Evolutionary conservation across 2,113 vertebrate genomes (phyloP).

Genomic region (Poeciliopsis prolifica): DNA sequence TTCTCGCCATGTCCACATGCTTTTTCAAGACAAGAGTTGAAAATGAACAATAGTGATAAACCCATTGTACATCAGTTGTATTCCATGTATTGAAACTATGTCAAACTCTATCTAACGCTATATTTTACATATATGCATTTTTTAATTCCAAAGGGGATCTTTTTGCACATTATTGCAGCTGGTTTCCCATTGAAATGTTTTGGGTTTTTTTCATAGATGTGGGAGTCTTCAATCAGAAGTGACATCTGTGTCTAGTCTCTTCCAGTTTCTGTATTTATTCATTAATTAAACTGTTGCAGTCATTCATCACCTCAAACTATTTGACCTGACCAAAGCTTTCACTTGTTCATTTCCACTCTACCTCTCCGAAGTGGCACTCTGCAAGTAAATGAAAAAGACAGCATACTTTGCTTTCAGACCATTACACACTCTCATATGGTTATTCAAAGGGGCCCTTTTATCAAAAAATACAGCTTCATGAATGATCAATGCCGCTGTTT

Average conservation of each 20-base stretch:
- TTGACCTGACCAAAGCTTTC: constrained; percentile 42
- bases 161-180: constrained; percentile 6
- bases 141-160: not conserved
- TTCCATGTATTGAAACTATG: not conserved
- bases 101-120: not conserved
- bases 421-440: not conserved
- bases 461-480: constrained; percentile 18
- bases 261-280: constrained; percentile 27
- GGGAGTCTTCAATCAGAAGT: constrained; percentile 20
- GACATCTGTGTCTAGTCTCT: constrained; percentile 10
- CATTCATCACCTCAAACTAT: constrained; percentile 58
- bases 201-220: not conserved
- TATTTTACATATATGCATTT: not conserved
- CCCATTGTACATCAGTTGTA: not conserved
- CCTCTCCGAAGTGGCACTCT: constrained; percentile 34
- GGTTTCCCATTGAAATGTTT: constrained; percentile 5
- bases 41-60: no score
- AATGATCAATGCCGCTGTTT: constrained; percentile 28
- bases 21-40: no score
- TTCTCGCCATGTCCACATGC: no score
- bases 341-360: constrained; percentile 36
- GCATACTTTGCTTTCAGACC: constrained; percentile 6
- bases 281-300: constrained; percentile 53
- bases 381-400: constrained; percentile 34
- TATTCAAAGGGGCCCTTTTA: constrained; percentile 6